phyloP scores from a whole-genome alignment of 2,797 vertebrate species.

The Eulemur albifrons region DNA sequence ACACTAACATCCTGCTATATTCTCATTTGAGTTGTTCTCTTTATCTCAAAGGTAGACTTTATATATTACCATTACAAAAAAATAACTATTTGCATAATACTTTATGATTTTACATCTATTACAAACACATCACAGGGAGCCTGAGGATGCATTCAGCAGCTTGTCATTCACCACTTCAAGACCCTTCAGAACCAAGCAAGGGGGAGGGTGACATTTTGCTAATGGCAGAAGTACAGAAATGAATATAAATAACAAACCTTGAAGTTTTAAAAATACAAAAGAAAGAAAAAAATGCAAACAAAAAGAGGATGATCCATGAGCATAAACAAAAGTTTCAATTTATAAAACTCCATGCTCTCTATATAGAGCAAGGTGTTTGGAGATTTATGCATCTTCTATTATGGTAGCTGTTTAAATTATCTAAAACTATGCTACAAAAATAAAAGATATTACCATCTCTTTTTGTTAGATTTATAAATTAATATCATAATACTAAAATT shows the following conservation, averaged over 20 bases:
- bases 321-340: slow-evolving; percentile 56
- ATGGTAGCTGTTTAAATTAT: slow-evolving; percentile 31
- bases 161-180: slow-evolving; percentile 78
- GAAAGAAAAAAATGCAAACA: slow-evolving; percentile 42
- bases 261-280: slow-evolving; percentile 57
- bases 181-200: slow-evolving; percentile 74
- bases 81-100: slow-evolving; percentile 80
- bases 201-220: slow-evolving; percentile 67
- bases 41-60: slow-evolving; percentile 72
- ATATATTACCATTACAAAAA: slow-evolving; percentile 79
- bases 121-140: slow-evolving; percentile 80
- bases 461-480: slow-evolving; percentile 32
- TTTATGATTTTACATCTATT: slow-evolving; percentile 80
- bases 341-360: slow-evolving; percentile 30
- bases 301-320: not conserved
- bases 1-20: slow-evolving; percentile 51
- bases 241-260: slow-evolving; percentile 72
- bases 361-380: slow-evolving; percentile 12
- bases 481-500: not conserved
- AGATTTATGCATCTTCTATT: slow-evolving; percentile 39
- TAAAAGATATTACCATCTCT: slow-evolving; percentile 33
- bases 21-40: slow-evolving; percentile 61
- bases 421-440: slow-evolving; percentile 45
- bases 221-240: slow-evolving; percentile 66
- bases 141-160: slow-evolving; percentile 74